These are phyloP conservation scores for Trissolcus japonicus DNA, from an alignment of 2,888 invertebrate genomes.

Conservation along the genomic window DNA sequence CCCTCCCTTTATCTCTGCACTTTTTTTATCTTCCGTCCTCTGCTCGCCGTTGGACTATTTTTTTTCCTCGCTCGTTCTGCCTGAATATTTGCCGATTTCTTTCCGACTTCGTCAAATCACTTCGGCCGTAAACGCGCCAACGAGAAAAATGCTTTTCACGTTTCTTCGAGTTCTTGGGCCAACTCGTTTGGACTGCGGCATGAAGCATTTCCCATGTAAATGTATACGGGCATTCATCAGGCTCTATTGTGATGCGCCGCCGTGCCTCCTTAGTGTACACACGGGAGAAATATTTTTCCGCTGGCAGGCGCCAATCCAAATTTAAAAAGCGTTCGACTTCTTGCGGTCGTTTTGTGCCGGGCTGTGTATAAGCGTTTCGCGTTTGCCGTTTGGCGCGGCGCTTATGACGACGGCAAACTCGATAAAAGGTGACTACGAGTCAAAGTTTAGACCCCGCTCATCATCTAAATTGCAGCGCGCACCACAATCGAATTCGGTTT, in stretches of 20 bases:
- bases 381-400: slow-evolving; percentile 42
- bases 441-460: slow-evolving; percentile 43
- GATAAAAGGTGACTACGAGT: slow-evolving; percentile 47
- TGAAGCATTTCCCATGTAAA: slow-evolving; percentile 73
- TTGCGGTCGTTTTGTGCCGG: slow-evolving; percentile 46
- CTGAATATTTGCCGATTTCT: slow-evolving; percentile 53
- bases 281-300: slow-evolving; percentile 61
- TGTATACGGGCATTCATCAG: slow-evolving; percentile 74
- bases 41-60: slow-evolving; percentile 1
- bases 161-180: slow-evolving; percentile 62
- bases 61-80: slow-evolving; percentile 11
- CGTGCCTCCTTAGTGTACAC: slow-evolving; percentile 59
- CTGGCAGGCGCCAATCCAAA: slow-evolving; percentile 57
- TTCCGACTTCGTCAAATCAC: slow-evolving; percentile 56
- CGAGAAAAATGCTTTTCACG: slow-evolving; percentile 62
- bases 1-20: background rate
- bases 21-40: slow-evolving; percentile 6
- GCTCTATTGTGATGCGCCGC: slow-evolving; percentile 69
- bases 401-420: slow-evolving; percentile 45
- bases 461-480: slow-evolving; percentile 41
- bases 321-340: slow-evolving; percentile 57
- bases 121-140: slow-evolving; percentile 57
- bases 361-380: slow-evolving; percentile 48
- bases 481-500: slow-evolving; percentile 36
- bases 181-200: slow-evolving; percentile 61